Evolutionary conservation across 2,888 invertebrate genomes (phyloP), one percentile per base, ranked within the genome.

Genomic region (Terebella lapidaria): DNA sequence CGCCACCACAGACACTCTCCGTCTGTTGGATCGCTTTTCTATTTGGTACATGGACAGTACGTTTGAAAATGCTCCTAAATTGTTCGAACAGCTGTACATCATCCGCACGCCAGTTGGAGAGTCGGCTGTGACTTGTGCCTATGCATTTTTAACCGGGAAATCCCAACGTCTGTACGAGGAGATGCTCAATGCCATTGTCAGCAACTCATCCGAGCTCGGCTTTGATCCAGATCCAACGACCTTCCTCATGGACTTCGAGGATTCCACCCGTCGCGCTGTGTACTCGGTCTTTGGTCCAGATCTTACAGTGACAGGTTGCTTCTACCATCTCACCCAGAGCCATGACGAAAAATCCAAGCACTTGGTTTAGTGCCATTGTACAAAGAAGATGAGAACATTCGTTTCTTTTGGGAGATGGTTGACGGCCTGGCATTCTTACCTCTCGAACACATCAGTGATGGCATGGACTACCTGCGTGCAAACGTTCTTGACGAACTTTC

Each of bases 261-360:
- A 15, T 15, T 25, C 53, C 10, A 18, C 27, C 20, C 5, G 2
- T 2, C 26, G n/a, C 27, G 53, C 28, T 2, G 20, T 53, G n/a
- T 25, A 10, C 10, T 20, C 53, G 15, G 28, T 27, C 20, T 25
- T 53, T 26, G 53, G 26, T 2, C 2, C 2, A 53, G 20, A 53
- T 18, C 10, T 27, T 10, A 20, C 5, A 27, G 27, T 26, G 18
- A 15, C 20, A 1, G 25, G 25, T n/a, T 53, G 52, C 52, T 52
- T 52, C 52, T 52, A 52, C 52, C 53, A 25, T 26, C n/a, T 28
- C 26, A 53, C 28, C 15, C 2, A 53, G 53, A 53, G 27, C 27
- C 53, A 53, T 53, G 53, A 28, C 27, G 53, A 10, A 53, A 53
- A 10, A 27, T 53, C 2, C 28, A 26, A 2, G 53, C 26, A 27